Conservation (phyloP, 2,797 vertebrate species). For the Hydrolagus colliei region DNA sequence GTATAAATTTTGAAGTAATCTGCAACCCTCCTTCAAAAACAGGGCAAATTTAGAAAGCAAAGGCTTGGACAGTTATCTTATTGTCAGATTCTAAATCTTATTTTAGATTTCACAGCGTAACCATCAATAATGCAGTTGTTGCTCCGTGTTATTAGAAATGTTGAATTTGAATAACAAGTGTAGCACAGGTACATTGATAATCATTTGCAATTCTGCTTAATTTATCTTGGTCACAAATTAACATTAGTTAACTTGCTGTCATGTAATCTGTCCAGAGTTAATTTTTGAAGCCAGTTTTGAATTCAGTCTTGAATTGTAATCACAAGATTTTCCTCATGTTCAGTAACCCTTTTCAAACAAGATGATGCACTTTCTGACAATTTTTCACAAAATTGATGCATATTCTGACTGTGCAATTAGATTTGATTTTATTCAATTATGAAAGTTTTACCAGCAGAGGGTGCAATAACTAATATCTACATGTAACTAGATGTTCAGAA, state of each 20-base stretch:
- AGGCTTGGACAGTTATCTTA: not conserved
- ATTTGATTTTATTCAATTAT: conserved; percentile 8
- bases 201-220: not conserved
- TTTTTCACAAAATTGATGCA: not conserved
- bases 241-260: not conserved
- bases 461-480: not conserved
- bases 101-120: not conserved
- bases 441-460: not conserved
- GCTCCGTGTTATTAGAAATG: not conserved
- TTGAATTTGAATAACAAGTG: not conserved
- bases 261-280: not conserved
- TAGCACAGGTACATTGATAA: not conserved
- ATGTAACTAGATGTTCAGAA: not conserved
- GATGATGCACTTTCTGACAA: not conserved
- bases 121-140: no score
- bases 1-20: not conserved
- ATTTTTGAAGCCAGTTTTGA: not conserved
- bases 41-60: not conserved
- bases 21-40: not conserved
- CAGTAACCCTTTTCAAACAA: no score
- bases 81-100: not conserved
- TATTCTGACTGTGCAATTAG: no score
- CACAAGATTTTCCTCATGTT: no score
- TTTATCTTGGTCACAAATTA: not conserved
- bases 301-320: not conserved